Evolutionary conservation across 2,797 vertebrate genomes (phyloP), one percentile per base, ranked within the genome.

Genomic region (Vultur gryphus): DNA sequence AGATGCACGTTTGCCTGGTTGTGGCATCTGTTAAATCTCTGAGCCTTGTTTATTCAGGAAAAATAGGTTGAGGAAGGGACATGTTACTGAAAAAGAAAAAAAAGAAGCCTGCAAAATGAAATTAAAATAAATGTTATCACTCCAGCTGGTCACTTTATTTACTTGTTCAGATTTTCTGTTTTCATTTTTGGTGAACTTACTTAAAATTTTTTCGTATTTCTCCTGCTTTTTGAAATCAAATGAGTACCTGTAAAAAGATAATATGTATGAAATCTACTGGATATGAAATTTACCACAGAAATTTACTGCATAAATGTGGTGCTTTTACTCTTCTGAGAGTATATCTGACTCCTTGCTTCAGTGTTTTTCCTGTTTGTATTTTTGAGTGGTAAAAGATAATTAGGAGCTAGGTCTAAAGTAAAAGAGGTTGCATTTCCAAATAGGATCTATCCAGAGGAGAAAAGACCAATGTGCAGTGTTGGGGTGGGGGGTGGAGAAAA

Each of bases 11-110:
- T 89, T 85, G 49, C 78, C 72, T 89, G 17, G 3, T 61, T 92
- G 58, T 75, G 71, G 46, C 67, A 69, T 93, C 75, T 93, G n/a
- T 70, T 95, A 84, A 54, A 92, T 90, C 61, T 91, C 88, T 69
- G 29, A 83, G 46, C 10, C 33, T 75, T 81, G 31, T 89, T 89
- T 95, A 78, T 75, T 78, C 46, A 48, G 71, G 61, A 73, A 75
- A 87, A 91, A 37, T 62, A 70, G 77, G 21, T 54, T 85, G 6
- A 67, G 24, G 49, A 71, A 54, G 25, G 70, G 78, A 41, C 31
- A 80, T 6, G 16, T 78, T 77, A 39, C 62, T 3, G 7, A 58
- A 87, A 84, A 84, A 61, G 3, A 58, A 29, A 51, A 88, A 73
- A 77, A 80, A 33, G 4, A 17, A 86, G 9, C 10, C 35, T 80